Base-by-base conservation (phyloP, 2,888 invertebrate genomes). In the Celastrina argiolus region DNA sequence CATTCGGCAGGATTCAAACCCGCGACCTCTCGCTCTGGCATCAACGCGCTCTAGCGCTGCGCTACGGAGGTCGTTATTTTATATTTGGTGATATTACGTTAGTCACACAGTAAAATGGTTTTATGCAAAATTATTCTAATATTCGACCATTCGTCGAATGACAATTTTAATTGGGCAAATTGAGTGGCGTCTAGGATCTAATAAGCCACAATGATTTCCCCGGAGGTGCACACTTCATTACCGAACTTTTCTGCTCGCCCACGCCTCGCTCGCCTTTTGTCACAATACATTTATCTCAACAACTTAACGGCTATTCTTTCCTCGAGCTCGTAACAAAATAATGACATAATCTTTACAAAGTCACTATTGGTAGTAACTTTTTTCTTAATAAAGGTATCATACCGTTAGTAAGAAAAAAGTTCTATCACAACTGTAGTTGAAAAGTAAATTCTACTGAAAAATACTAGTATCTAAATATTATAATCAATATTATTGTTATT, bases 171-270 rank as follows among this genome's bases (percentile, higher is more conserved):
- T 34, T 28, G n/a, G 16, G 34, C 7, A n/a, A 59, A 59, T 59
- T 34, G 58, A 59, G 59, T 34, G 31, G 31, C 59, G 34, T 59
- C 59, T 59, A 31, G 31, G 59, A 59, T 59, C 31, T 59, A 59
- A 59, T 59, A 64, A 56, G 36, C 56, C 65, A 42, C 56, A 56
- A 56, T 65, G 39, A 65, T 65, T 65, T 65, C 65, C 65, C 65
- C 34, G n/a, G 65, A 36, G 65, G 31, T 18, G 16, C 16, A 34
- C 59, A 59, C 31, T 34, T 59, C 59, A 59, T 59, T 59, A 59
- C 59, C 59, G 34, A 59, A 59, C 59, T 59, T 59, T 59, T 59
- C 31, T 34, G 34, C 31, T 59, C 31, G 31, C 59, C 59, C 59
- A 59, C 59, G 59, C 59, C 34, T 16, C 34, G 18, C 34, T 18